phyloP scores from a whole-genome alignment of 2,888 invertebrate genomes.

The Cancer borealis region DNA sequence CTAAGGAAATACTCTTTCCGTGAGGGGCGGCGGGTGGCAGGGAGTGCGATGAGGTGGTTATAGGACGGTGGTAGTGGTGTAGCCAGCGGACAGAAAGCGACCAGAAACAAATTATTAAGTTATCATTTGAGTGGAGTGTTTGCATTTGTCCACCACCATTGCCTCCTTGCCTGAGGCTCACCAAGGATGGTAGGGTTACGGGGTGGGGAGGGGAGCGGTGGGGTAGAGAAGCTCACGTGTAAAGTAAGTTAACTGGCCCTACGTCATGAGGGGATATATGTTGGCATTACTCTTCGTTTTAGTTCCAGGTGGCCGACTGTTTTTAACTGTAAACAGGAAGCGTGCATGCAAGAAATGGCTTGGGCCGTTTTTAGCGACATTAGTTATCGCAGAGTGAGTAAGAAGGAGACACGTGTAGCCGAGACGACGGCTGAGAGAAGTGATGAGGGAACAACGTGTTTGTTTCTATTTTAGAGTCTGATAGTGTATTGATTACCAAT shows the following conservation, averaged over 20 bases:
- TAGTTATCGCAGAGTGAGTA: background rate
- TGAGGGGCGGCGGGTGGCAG: background rate
- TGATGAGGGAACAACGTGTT: background rate
- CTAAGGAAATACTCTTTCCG: background rate
- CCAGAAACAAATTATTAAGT: background rate
- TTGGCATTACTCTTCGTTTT: background rate
- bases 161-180: background rate
- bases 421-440: background rate
- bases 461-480: background rate
- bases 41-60: background rate
- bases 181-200: too few relatives aligned
- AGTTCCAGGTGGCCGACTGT: constrained; percentile 5
- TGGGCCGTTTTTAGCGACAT: background rate
- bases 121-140: background rate
- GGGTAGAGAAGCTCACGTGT: background rate
- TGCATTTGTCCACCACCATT: background rate
- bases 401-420: background rate
- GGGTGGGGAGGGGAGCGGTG: background rate
- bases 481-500: constrained; percentile 11
- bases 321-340: background rate
- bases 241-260: background rate
- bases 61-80: background rate
- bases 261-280: constrained; percentile 26
- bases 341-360: background rate
- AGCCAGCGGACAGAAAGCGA: background rate